Evolutionary conservation across 2,888 invertebrate species (phyloP), one percentile per base, ranked within the genome.

Genomic region (Keiferia lycopersicella): DNA sequence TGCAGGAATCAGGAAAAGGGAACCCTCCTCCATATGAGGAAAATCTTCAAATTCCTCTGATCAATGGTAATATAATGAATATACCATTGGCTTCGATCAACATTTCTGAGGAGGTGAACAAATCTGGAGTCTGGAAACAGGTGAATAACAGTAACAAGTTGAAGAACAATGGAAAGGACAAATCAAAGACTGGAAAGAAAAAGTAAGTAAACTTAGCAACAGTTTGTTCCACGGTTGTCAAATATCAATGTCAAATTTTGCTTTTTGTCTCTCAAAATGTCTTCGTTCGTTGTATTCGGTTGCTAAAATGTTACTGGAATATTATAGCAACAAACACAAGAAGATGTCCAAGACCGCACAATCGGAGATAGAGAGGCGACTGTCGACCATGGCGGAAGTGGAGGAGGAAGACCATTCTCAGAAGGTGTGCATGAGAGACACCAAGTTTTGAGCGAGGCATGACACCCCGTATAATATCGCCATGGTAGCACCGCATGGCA

Each of bases 41-140:
- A 65, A 96, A 96, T 80, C 93, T 98, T 64, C 97, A 98, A 82
- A 97, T 97, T 73, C 96, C 97, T 1, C 88, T 98, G 73, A 95
- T 96, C 62, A 97, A 97, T 83, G 97, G 97, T 62, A 97, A 97
- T 82, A 95, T 97, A 64, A 96, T 97, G 94, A 97, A 97, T 81
- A 97, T 97, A 71, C 97, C 97, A 1, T 86, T 96, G 69, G 93
- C 96, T 41, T 95, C 96, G 41, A 96, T 98, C 73, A 98, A 97
- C 82, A 96, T 98, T 79, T 96, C 97, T 7, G 98, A 98, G 83
- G 98, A 98, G 86, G 96, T 98, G 64, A 96, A 98, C 80, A 97
- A 97, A 84, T 96, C 96, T 34, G 96, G 97, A 39, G 96, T 98
- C 78, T 99, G 98, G 98, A 96, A 97, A 79, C 96, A 97, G 86